Percentiles rank a stretch among this genome's conserved stretches.
phyloP scores from a whole-genome alignment of 1,140 invertebrate genomes.

The Drosophila varians region DNA sequence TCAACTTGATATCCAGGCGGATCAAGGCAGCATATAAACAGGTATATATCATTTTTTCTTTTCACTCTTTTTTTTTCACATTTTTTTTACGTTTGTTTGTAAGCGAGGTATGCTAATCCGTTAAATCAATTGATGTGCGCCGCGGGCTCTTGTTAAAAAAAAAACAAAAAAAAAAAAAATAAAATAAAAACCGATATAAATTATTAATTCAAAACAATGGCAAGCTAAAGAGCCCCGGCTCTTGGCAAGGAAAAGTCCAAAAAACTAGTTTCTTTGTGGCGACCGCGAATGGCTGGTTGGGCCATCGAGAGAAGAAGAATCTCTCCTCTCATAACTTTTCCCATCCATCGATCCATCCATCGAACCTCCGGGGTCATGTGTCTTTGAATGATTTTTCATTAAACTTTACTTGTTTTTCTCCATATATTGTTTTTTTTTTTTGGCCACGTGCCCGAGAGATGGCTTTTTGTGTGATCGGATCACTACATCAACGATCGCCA shows the following conservation, averaged over 20 bases:
- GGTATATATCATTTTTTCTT: background rate
- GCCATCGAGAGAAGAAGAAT: too few relatives aligned
- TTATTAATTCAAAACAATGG: constrained; percentile 81
- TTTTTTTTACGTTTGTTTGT: too few relatives aligned
- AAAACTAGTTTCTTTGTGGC: constrained; percentile 6
- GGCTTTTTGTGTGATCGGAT: background rate
- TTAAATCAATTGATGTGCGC: constrained; percentile 80
- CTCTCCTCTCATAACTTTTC: too few relatives aligned
- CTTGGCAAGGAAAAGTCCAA: constrained; percentile 29
- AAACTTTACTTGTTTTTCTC: constrained; percentile 41
- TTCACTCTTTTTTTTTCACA: too few relatives aligned
- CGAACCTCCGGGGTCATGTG: background rate
- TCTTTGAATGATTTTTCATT: constrained; percentile 31
- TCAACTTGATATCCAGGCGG: constrained; percentile 42
- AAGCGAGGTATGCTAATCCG: constrained; percentile 69
- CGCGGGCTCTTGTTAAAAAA: constrained; percentile 76
- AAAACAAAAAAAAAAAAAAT: too few relatives aligned
- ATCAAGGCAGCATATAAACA: constrained; percentile 24
- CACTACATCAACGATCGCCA: background rate
- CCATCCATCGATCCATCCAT: background rate
- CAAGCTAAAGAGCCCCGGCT: constrained; percentile 34
- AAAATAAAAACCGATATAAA: constrained; percentile 76
- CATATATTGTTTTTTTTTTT: too few relatives aligned
- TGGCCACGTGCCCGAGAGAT: constrained; percentile 25
- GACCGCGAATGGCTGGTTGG: too few relatives aligned